Conservation (phyloP, 2,888 invertebrate genomes). For the Crossocerus cetratus region DNA sequence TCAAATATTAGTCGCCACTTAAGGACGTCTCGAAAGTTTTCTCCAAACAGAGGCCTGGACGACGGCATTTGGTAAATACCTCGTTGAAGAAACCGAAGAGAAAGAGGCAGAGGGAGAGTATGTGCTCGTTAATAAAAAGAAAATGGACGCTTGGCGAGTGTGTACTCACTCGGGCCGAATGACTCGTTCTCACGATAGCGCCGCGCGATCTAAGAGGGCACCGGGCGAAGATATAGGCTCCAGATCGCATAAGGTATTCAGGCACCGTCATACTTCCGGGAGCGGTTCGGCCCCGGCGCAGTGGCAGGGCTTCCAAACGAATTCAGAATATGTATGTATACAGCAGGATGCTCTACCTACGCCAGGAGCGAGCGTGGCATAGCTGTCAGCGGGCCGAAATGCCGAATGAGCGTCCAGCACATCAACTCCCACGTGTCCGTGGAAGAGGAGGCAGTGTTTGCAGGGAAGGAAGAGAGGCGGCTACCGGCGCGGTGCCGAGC, state of each 20-base stretch:
- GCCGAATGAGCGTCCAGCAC: no score
- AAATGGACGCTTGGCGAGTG: neutral
- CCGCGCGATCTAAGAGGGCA: neutral
- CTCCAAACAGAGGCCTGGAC: neutral
- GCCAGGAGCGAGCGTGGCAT: no score
- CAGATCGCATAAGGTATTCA: constrained; percentile 10
- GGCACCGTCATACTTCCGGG: constrained; percentile 7
- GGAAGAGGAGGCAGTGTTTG: no score
- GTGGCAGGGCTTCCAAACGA: neutral
- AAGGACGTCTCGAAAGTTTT: neutral
- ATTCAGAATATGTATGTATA: constrained; percentile 8
- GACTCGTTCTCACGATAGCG: constrained; percentile 6
- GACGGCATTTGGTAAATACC: neutral
- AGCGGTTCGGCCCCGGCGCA: neutral
- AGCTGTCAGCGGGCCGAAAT: no score
- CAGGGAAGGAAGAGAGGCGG: no score
- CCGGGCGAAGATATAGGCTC: neutral
- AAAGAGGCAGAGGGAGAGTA: no score
- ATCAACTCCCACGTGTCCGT: no score
- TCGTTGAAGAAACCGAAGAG: neutral
- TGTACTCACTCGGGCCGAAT: neutral
- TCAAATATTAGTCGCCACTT: constrained; percentile 3
- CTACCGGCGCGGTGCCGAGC: neutral
- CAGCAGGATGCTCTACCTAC: neutral
- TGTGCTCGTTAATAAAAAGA: neutral